These are phyloP conservation scores for Pseudomugil gertrudae DNA, from an alignment of 2,797 vertebrate species.

Conservation along the genomic window DNA sequence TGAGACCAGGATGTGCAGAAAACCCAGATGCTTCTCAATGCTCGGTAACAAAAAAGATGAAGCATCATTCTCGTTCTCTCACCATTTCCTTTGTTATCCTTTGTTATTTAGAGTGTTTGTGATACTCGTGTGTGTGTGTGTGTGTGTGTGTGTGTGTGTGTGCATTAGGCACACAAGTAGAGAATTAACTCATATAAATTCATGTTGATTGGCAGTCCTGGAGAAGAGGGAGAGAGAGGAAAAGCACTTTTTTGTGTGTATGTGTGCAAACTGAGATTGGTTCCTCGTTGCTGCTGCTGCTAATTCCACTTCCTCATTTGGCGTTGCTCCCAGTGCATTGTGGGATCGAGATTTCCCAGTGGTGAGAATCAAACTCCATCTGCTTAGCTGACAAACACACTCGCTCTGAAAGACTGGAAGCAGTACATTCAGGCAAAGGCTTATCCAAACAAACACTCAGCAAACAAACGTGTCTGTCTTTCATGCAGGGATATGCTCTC, in stretches of 20 bases:
- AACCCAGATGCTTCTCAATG: slow-evolving; percentile 43
- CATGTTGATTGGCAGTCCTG: slow-evolving; percentile 45
- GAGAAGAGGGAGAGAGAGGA: slow-evolving; percentile 26
- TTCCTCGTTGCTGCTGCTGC: slow-evolving; percentile 57
- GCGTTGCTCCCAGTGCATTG: slow-evolving; percentile 75
- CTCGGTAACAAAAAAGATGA: slow-evolving; percentile 35
- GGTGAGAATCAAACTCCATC: slow-evolving; percentile 74
- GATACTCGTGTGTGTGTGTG: slow-evolving; percentile 19
- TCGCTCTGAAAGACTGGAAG: slow-evolving; percentile 48
- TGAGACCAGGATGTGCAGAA: slow-evolving; percentile 22
- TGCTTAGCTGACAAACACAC: slow-evolving; percentile 63
- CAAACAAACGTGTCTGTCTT: slow-evolving; percentile 66
- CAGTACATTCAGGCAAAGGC: slow-evolving; percentile 63
- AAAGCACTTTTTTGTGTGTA: slow-evolving; percentile 31
- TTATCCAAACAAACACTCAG: slow-evolving; percentile 71
- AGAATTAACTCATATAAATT: slow-evolving; percentile 44
- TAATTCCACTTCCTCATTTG: slow-evolving; percentile 64
- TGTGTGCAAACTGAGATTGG: slow-evolving; percentile 60
- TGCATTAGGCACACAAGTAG: slow-evolving; percentile 35
- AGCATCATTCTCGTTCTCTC: slow-evolving; percentile 19
- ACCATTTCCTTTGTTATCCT: slow-evolving; percentile 51
- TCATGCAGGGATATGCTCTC: slow-evolving; percentile 40
- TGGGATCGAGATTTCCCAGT: slow-evolving; percentile 78
- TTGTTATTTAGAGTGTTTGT: slow-evolving; percentile 57
- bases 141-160: slow-evolving; percentile 35